Base-by-base conservation (phyloP, 2,888 invertebrate genomes). In the Stictocephala bisonia region DNA sequence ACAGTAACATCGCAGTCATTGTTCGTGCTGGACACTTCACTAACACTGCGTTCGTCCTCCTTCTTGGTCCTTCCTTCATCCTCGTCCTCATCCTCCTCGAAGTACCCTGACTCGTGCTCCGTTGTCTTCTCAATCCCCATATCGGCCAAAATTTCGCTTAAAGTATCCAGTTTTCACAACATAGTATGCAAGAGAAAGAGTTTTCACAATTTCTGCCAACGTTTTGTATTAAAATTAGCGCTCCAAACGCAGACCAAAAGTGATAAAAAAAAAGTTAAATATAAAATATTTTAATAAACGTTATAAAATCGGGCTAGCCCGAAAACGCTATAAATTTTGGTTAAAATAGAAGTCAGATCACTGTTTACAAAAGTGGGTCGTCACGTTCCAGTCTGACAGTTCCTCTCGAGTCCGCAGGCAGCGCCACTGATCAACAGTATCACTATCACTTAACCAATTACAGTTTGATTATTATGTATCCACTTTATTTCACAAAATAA, bases 31-130 rank as follows among this genome's bases (percentile, higher is more conserved):
- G 40, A 35, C 24, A 40, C 69, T 27, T 51, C 51, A 69, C 69
- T 69, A 2, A 69, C 69, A 35, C 69, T 31, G 6, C 56, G 20
- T 22, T 69, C 53, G 11, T 40, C 60, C 4, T 40, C 44, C 15
- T 73, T 68, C 35, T 73, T 66, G 35, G 48, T 26, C 40, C 50
- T 58, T 29, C 44, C 53, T 22, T 69, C 68, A 13, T 69, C 73
- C 35, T 58, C 60, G 84, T 0, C 84, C 84, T 15, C 85, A 75
- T 85, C 85, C 79, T 91, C 92, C 85, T 93, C 93, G 87, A 92
- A 93, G 83, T 92, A 93, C 77, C 93, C 93, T 84, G 93, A 93
- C 86, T 94, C 93, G 87, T 93, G 91, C 80, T 90, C 90, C 79
- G 89, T 88, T 80, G 89, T 89, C 80, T 90, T 90, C 79, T 89